A percentile compares a stretch with the other conserved stretches of the same genome.
Conservation (phyloP, 2,888 invertebrate species). For the Pollenia griseotomentosa region DNA sequence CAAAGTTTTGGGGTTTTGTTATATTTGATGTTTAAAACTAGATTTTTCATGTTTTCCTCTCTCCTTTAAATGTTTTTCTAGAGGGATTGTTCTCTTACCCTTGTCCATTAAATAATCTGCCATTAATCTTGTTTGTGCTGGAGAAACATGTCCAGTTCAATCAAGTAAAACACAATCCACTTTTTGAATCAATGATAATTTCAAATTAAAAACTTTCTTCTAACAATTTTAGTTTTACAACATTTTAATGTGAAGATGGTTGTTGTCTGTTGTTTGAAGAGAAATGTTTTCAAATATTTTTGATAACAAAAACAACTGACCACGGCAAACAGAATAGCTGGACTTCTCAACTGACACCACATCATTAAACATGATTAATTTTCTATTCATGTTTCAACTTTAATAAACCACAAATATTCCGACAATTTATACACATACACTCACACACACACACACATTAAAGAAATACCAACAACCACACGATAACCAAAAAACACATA, state of each 20-base stretch:
- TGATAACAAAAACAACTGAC: neutral
- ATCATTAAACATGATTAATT: conserved; percentile 61
- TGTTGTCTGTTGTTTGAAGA: neutral
- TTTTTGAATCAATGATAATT: conserved; percentile 31
- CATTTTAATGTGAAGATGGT: neutral
- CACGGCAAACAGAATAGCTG: neutral
- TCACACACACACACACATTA: neutral
- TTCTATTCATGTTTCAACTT: conserved; percentile 34
- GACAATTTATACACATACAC: neutral
- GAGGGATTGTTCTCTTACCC: neutral
- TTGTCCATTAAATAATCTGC: neutral
- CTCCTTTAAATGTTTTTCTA: neutral
- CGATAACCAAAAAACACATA: neutral
- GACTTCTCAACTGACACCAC: neutral
- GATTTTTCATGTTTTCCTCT: neutral
- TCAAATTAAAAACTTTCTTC: conserved; percentile 27
- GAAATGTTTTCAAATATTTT: neutral
- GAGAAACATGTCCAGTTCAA: conserved; percentile 9
- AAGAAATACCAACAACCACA: neutral
- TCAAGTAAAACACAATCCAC: neutral
- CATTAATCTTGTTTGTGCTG: conserved; percentile 27
- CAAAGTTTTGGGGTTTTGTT: conserved; percentile 34
- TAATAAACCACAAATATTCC: conserved; percentile 32
- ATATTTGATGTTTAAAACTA: neutral
- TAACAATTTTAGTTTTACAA: neutral